A percentile compares a stretch with the other conserved stretches of the same genome.
Conservation (phyloP, 2,888 invertebrate species). For the Xanthorhoe designata region DNA sequence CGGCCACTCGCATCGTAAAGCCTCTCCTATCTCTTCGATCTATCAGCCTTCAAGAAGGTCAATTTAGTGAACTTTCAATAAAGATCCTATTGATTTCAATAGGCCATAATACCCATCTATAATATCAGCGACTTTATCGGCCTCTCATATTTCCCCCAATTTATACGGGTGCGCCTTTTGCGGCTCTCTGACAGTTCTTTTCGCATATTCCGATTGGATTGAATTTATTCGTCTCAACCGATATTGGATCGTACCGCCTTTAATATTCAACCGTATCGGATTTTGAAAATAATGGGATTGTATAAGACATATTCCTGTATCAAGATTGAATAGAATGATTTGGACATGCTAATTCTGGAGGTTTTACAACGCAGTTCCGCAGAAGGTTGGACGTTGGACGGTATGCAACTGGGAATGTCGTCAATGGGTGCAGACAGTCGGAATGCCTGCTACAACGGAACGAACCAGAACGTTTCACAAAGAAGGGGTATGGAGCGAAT, state of each 20-base stretch:
- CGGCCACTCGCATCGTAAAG: constrained; percentile 42
- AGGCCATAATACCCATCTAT: constrained; percentile 69
- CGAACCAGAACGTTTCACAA: constrained; percentile 26
- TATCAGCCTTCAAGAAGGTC: constrained; percentile 53
- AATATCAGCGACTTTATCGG: constrained; percentile 75
- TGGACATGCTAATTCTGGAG: constrained; percentile 17
- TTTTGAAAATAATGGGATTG: constrained; percentile 42
- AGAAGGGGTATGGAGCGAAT: constrained; percentile 18
- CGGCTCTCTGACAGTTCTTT: constrained; percentile 67
- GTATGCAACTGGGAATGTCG: constrained; percentile 51
- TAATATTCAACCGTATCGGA: constrained; percentile 50
- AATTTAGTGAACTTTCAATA: constrained; percentile 74
- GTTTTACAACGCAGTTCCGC: constrained; percentile 23
- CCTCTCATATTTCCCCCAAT: constrained; percentile 72
- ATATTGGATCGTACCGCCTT: constrained; percentile 53
- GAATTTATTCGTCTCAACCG: constrained; percentile 64
- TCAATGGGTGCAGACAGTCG: constrained; percentile 55
- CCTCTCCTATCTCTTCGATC: constrained; percentile 39
- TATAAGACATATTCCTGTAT: constrained; percentile 7
- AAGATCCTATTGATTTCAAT: constrained; percentile 80
- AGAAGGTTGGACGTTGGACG: constrained; percentile 26
- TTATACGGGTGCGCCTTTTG: constrained; percentile 72
- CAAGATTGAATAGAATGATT: background rate
- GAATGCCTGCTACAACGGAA: constrained; percentile 48
- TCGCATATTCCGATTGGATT: constrained; percentile 67